phyloP scores from a whole-genome alignment of 2,888 invertebrate species.

The Oscheius sp. region DNA sequence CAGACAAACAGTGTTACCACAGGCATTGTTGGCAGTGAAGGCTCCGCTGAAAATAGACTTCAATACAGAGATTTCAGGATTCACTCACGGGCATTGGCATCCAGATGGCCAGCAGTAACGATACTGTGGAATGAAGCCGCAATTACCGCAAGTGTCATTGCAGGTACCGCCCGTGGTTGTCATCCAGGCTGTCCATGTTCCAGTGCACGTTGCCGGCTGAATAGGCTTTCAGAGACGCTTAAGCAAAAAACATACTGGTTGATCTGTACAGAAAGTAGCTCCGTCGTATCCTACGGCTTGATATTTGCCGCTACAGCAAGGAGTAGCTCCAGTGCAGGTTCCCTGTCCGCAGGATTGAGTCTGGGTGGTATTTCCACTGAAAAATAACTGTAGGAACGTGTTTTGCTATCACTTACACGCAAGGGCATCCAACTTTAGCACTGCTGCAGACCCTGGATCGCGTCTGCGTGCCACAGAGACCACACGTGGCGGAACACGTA shows the following conservation, averaged over 20 bases:
- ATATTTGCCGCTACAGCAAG: conserved; percentile 44
- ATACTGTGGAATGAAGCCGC: conserved; percentile 38
- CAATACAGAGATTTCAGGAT: background rate
- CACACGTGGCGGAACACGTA: conserved; percentile 50
- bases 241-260: conserved; percentile 35
- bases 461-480: conserved; percentile 50
- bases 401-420: conserved; percentile 43
- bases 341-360: conserved; percentile 40
- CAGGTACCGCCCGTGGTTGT: background rate
- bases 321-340: conserved; percentile 37
- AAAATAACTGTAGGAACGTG: background rate
- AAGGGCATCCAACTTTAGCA: conserved; percentile 52
- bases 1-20: conserved; percentile 45
- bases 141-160: conserved; percentile 44
- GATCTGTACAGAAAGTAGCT: conserved; percentile 45
- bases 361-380: conserved; percentile 41
- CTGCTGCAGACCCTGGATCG: conserved; percentile 51
- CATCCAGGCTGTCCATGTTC: conserved; percentile 56
- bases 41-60: conserved; percentile 43
- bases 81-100: conserved; percentile 51
- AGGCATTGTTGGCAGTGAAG: conserved; percentile 36
- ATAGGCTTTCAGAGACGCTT: background rate
- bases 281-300: conserved; percentile 51
- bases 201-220: conserved; percentile 45
- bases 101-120: conserved; percentile 55